phyloP scores from a whole-genome alignment of 37 sponge, comb jelly and placozoan genomes.

The Mnemiopsis leidyi region DNA sequence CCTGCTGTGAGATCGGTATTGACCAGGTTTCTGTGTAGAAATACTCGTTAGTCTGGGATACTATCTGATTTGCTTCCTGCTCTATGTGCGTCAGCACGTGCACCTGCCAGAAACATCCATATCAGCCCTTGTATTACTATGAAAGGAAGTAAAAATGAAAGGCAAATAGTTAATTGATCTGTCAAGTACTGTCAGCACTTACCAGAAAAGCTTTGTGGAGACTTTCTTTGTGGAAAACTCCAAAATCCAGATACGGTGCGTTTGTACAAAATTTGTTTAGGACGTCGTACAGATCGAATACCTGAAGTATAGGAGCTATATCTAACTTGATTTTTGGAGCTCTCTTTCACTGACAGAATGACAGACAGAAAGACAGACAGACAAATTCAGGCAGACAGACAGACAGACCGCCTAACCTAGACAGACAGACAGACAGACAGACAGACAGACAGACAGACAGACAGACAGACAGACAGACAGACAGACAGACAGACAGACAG shows the following conservation, averaged over 20 bases:
- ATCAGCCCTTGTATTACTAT: too few species aligned
- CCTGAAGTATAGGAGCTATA: background rate
- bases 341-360: background rate
- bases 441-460: background rate
- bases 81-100: constrained; percentile 14
- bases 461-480: background rate
- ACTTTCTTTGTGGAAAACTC: background rate
- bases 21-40: background rate
- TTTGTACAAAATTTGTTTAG: constrained; percentile 5
- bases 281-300: constrained; percentile 18
- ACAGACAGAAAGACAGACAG: background rate
- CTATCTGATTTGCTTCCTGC: background rate
- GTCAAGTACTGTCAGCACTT: too few species aligned
- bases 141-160: background rate
- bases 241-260: background rate
- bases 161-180: background rate
- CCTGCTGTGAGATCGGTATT: background rate
- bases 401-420: background rate
- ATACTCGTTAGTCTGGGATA: background rate
- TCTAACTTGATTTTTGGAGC: background rate
- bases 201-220: constrained; percentile 38
- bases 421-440: background rate
- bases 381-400: background rate
- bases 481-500: background rate
- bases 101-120: background rate